phyloP scores from a whole-genome alignment of 2,113 vertebrate genomes.

The Nothocercus julius region DNA sequence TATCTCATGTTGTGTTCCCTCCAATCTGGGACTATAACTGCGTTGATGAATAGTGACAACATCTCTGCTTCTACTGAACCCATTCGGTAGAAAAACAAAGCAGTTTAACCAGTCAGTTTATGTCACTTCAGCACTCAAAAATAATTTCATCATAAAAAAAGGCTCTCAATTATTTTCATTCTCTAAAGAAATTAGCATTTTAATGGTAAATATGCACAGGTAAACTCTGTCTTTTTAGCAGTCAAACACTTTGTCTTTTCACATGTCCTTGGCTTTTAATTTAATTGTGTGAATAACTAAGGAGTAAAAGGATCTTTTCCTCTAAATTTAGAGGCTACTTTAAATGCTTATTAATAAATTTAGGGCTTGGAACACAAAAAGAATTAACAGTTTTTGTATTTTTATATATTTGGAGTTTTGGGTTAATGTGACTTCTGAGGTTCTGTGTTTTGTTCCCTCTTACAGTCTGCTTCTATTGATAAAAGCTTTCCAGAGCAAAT shows the following conservation, averaged over 20 bases:
- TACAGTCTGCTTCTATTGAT: neutral
- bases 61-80: neutral
- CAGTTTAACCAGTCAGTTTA: neutral
- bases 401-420: slow-evolving; percentile 7
- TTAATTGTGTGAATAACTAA: slow-evolving; percentile 25
- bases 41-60: neutral
- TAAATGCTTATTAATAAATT: neutral
- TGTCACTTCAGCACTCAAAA: neutral
- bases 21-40: neutral
- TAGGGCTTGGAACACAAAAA: neutral
- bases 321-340: neutral
- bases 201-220: neutral
- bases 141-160: neutral
- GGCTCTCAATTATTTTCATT: neutral
- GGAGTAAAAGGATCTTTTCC: neutral
- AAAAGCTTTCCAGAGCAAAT: slow-evolving; percentile 9
- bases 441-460: neutral
- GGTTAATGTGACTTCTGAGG: neutral
- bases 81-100: neutral
- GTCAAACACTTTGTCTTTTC: neutral
- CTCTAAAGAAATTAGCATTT: neutral
- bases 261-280: slow-evolving; percentile 17
- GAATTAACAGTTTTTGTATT: neutral
- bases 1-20: neutral
- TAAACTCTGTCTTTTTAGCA: neutral